Percentiles rank a stretch among this genome's conserved stretches.
Conservation (phyloP, 2,113 vertebrate genomes). For the Hippoglossus stenolepis region DNA sequence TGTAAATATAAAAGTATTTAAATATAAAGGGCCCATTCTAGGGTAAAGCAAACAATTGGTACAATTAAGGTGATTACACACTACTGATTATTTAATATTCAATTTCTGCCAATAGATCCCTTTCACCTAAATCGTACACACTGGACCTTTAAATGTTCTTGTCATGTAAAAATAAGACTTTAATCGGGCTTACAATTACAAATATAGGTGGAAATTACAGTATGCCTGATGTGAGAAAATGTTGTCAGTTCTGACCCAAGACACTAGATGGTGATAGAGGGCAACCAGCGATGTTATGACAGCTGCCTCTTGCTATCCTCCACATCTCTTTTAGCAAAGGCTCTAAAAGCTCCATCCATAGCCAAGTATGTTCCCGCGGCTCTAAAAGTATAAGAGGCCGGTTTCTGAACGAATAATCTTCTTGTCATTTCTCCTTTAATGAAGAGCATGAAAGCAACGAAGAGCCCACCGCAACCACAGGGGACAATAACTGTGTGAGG, state of each 20-base stretch:
- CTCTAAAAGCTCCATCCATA: slow-evolving; percentile 60
- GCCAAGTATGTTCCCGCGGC: slow-evolving; percentile 40
- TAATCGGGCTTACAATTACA: neutral
- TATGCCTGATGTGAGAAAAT: slow-evolving; percentile 9
- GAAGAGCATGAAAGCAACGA: slow-evolving; percentile 54
- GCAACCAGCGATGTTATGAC: slow-evolving; percentile 36
- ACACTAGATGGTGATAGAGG: slow-evolving; percentile 72
- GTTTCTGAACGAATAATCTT: slow-evolving; percentile 50
- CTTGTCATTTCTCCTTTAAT: slow-evolving; percentile 63
- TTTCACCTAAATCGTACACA: no score
- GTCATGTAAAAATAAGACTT: no score
- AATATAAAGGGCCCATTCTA: no score
- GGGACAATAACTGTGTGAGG: slow-evolving; percentile 54
- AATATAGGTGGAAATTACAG: neutral
- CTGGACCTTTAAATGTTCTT: no score
- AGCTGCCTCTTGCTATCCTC: slow-evolving; percentile 54
- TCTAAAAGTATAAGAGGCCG: slow-evolving; percentile 49
- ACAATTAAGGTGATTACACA: no score
- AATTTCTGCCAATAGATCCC: no score
- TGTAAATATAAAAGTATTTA: no score
- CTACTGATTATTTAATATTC: no score
- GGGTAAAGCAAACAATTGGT: no score
- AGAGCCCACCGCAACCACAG: slow-evolving; percentile 48
- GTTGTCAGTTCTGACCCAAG: slow-evolving; percentile 34
- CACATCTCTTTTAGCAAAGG: slow-evolving; percentile 5